Evolutionary conservation across 2,113 vertebrate species (phyloP), one percentile per base, ranked within the genome.

Genomic region (Rhabdomys dilectus): DNA sequence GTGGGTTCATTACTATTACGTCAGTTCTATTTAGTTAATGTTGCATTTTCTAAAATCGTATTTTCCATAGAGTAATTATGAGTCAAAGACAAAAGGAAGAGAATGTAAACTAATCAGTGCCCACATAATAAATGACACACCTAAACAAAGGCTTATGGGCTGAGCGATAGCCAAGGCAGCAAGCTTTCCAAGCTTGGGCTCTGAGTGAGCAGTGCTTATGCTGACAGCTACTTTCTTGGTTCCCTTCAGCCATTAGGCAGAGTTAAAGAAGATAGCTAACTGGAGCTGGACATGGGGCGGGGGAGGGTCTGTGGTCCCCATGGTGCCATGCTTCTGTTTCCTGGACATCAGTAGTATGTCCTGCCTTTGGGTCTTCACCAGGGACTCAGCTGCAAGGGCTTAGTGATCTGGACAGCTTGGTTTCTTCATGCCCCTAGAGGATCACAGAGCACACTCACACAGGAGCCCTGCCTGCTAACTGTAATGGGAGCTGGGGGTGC

Each of bases 71-170:
- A 58, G 51, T 51, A 64, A 88, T 85, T 86, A 78, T 26, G 89
- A 94, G n/a, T 91, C 82, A 80, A 90, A 91, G 85, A 84, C 39
- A 85, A 91, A 84, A 88, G 91, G 48, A 70, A 80, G 76, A 60
- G 39, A 56, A 26, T 53, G 60, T 39, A 89, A 80, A 94, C 77
- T 26, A 81, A 96, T 89, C 93, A 72, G 42, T 11, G 34, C 60
- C 95, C 66, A 53, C 73, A 36, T 29, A 62, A 45, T 68, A 66
- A 93, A 68, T 16, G 42, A 12, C 6, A 6, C 34, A 91, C 58
- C 77, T 78, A 91, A 77, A 81, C 24, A 53, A 60, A 77, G 66
- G 31, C 26, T 45, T 58, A 24, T 22, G 16, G 58, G 48, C 81
- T 62, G 58, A 4, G 3, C 4, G 0, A 0, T 21, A 51, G 29